A percentile compares a stretch with the other conserved stretches of the same genome.
phyloP scores from a whole-genome alignment of 2,888 invertebrate species.

The Acronicta psi region DNA sequence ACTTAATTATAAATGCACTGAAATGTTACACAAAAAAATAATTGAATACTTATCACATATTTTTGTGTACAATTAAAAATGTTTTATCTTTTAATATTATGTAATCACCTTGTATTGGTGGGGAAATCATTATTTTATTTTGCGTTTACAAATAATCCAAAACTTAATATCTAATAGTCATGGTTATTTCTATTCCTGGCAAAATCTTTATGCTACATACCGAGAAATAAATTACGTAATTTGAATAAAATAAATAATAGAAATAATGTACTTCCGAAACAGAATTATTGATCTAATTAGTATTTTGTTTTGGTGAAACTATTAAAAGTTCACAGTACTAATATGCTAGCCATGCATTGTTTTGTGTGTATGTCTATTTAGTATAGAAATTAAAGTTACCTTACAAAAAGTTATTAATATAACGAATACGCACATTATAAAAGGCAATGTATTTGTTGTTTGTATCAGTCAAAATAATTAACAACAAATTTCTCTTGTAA shows the following conservation, averaged over 20 bases:
- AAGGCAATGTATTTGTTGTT: too few species aligned
- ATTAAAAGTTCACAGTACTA: background rate
- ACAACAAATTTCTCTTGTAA: background rate
- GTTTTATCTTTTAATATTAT: conserved; percentile 51
- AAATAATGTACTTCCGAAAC: conserved; percentile 39
- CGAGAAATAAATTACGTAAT: conserved; percentile 51
- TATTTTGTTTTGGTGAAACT: conserved; percentile 15
- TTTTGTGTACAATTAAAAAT: conserved; percentile 78
- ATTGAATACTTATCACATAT: conserved; percentile 83
- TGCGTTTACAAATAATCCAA: conserved; percentile 39
- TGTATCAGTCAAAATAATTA: background rate
- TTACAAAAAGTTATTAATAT: too few species aligned
- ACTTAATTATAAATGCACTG: conserved; percentile 80
- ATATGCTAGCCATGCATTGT: conserved; percentile 2
- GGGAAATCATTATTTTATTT: conserved; percentile 64
- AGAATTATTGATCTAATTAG: conserved; percentile 23
- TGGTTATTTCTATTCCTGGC: conserved; percentile 76
- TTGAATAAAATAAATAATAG: conserved; percentile 35
- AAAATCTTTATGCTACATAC: conserved; percentile 57
- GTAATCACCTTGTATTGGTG: conserved; percentile 69
- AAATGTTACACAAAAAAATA: conserved; percentile 76
- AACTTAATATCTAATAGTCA: conserved; percentile 68
- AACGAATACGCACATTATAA: too few species aligned
- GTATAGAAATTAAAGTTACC: background rate
- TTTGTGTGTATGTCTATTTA: background rate